Percentiles rank a stretch among this genome's conserved stretches.
These are phyloP conservation scores for Cantharis rufa DNA, from an alignment of 2,888 invertebrate species.

Conservation along the genomic window DNA sequence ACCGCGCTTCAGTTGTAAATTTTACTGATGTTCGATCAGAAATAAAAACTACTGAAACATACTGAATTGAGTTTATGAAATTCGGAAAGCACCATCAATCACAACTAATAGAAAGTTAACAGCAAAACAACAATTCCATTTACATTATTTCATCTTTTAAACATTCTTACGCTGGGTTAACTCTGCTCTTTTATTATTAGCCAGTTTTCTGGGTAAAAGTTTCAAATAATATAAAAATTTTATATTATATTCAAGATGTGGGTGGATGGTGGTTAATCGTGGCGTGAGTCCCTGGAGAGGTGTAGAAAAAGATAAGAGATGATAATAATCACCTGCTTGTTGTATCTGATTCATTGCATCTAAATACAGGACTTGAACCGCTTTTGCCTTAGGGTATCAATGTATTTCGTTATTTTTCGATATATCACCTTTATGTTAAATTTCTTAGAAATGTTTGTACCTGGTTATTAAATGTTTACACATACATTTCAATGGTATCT, in stretches of 20 bases:
- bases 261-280: slow-evolving; percentile 37
- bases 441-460: neutral
- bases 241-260: slow-evolving; percentile 27
- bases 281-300: slow-evolving; percentile 23
- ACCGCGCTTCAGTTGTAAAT: neutral
- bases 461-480: neutral
- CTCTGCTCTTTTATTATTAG: slow-evolving; percentile 3
- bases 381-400: slow-evolving; percentile 35
- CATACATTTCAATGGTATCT: too few species aligned
- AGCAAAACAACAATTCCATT: slow-evolving; percentile 21
- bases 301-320: slow-evolving; percentile 22
- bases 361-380: slow-evolving; percentile 48
- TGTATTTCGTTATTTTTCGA: neutral
- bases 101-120: slow-evolving; percentile 21
- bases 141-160: slow-evolving; percentile 12
- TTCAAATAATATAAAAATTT: slow-evolving; percentile 5
- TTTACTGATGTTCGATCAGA: neutral
- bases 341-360: slow-evolving; percentile 50
- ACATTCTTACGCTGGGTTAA: neutral
- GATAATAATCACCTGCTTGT: slow-evolving; percentile 51
- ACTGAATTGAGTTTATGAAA: slow-evolving; percentile 7
- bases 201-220: slow-evolving; percentile 1
- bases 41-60: neutral
- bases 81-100: slow-evolving; percentile 8
- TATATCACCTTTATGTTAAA: neutral